Percentiles rank a stretch among this genome's conserved stretches.
Conservation (phyloP, 2,113 vertebrate species). For the Prochilodus magdalenae region DNA sequence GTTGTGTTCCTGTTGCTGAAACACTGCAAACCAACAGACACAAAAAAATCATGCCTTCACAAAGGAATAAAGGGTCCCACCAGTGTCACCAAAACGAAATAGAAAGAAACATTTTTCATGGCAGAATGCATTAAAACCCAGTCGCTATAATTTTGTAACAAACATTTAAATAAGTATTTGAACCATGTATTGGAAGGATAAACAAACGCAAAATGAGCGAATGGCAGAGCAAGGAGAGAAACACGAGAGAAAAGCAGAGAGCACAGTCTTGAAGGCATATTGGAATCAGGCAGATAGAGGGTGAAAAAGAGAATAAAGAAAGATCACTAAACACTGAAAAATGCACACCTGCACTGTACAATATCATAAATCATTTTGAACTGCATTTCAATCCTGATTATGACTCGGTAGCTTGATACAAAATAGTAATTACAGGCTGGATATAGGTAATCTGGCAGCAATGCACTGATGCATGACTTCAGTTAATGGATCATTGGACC, state of each 20-base stretch:
- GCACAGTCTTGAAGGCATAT: background rate
- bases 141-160: background rate
- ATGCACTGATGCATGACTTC: background rate
- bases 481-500: background rate
- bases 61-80: background rate
- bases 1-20: background rate
- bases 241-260: background rate
- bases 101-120: background rate
- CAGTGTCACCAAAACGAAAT: background rate
- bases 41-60: background rate
- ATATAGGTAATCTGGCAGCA: background rate
- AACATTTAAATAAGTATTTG: background rate
- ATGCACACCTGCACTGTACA: background rate
- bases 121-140: background rate
- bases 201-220: background rate
- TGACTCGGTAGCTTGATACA: slow-evolving; percentile 1
- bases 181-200: background rate
- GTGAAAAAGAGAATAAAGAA: background rate
- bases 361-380: slow-evolving; percentile 14
- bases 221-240: background rate
- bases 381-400: background rate
- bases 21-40: background rate
- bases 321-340: background rate
- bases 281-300: background rate
- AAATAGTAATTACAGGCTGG: background rate